phyloP scores from a whole-genome alignment of 2,888 invertebrate species.

The Hybos culiciformis region DNA sequence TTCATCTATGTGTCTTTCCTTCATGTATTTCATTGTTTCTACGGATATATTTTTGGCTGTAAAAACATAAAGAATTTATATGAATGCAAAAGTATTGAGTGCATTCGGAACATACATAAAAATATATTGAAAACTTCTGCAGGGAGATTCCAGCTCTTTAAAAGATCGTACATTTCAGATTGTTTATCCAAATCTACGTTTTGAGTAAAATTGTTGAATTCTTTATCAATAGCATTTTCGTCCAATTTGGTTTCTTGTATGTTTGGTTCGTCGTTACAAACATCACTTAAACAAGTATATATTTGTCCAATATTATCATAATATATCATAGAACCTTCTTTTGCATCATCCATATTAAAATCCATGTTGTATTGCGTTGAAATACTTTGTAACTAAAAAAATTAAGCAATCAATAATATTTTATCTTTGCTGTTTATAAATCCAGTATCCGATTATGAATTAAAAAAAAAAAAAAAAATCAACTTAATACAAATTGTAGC shows the following conservation, averaged over 20 bases:
- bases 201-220: too few relatives aligned
- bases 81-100: too few relatives aligned
- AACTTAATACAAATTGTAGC: too few relatives aligned
- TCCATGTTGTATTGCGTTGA: too few relatives aligned
- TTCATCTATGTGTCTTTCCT: too few relatives aligned
- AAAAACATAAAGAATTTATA: neutral
- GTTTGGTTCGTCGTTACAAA: neutral
- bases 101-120: neutral
- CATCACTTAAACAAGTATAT: neutral
- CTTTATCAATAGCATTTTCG: too few relatives aligned
- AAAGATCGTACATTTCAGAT: neutral
- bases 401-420: neutral
- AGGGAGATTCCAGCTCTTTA: neutral
- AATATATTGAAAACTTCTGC: neutral
- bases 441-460: too few relatives aligned
- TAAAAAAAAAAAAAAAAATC: too few relatives aligned
- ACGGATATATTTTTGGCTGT: neutral
- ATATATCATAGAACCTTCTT: neutral
- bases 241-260: too few relatives aligned
- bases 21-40: neutral
- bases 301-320: neutral
- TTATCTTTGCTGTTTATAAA: too few relatives aligned
- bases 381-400: neutral
- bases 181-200: neutral
- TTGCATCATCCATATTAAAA: neutral